Evolutionary conservation across 2,797 vertebrate genomes (phyloP), one percentile per base, ranked within the genome.

Genomic region (Halcyon badia): DNA sequence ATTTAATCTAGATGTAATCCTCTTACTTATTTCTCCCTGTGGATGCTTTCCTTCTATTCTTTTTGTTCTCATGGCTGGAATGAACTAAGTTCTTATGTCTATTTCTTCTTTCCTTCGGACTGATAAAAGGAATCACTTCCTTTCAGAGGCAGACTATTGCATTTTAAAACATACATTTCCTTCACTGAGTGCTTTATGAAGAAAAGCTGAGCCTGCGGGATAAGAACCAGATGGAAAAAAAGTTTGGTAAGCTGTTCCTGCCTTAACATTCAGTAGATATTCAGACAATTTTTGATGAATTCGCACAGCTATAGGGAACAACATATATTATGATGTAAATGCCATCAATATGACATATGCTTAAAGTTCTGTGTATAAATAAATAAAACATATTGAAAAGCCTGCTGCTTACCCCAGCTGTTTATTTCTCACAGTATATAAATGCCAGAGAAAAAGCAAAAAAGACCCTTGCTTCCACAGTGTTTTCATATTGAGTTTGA

Each of bases 301-400:
- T 97, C 96, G 96, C 97, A 98, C 95, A 97, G 96, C 96, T 97
- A 96, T 97, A 97, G 94, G 96, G 91, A 98, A 96, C 76, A 98
- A 97, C 97, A 98, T 98, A 98, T 87, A 98, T 98, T 98, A 97
- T 98, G 97, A 98, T 98, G 97, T 98, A 97, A 98, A 98, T 98
- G 97, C 83, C 94, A 98, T 97, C 97, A 97, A 93, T 97, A 97
- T 98, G 97, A 98, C 98, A 98, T 98, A 98, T 97, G 96, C 84
- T 98, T 97, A 96, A 98, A 97, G 71, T 98, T 97, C 77, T 98
- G 86, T 96, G 84, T 97, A 97, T 97, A 98, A 98, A 98, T 98
- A 98, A 98, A 98, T 98, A 98, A 98, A 98, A 97, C 96, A 96
- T 97, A 97, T 93, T 93, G 94, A 98, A 98, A 97, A 95, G 95